phyloP scores from a whole-genome alignment of 2,113 vertebrate species.

The Actinemys pallida region DNA sequence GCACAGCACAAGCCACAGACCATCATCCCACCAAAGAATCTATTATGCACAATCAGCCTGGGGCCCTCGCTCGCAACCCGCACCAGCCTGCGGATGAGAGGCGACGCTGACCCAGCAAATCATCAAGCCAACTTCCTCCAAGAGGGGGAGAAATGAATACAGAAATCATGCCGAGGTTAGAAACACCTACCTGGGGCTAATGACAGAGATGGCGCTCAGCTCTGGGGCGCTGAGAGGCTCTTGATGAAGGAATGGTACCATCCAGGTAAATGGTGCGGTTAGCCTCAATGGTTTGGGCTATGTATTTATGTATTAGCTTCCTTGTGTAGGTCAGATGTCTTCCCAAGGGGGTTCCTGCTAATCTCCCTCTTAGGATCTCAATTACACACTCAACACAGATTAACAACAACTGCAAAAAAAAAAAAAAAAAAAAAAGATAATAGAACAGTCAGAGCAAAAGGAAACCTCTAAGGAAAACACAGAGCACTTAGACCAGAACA shows the following conservation, averaged over 20 bases:
- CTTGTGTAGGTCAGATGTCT: slow-evolving; percentile 52
- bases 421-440: background rate
- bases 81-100: background rate
- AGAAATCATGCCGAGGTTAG: slow-evolving; percentile 18
- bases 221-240: background rate
- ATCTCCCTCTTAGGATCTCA: slow-evolving; percentile 64
- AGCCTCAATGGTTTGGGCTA: slow-evolving; percentile 53
- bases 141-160: slow-evolving; percentile 36
- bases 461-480: slow-evolving; percentile 49
- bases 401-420: slow-evolving; percentile 41
- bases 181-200: slow-evolving; percentile 8
- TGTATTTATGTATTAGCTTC: slow-evolving; percentile 44
- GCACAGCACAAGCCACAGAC: background rate
- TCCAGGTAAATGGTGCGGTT: slow-evolving; percentile 36
- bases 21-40: background rate
- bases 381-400: slow-evolving; percentile 64
- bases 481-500: slow-evolving; percentile 60
- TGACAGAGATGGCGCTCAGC: slow-evolving; percentile 16
- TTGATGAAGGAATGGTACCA: slow-evolving; percentile 40
- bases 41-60: background rate
- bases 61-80: background rate
- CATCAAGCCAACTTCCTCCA: background rate
- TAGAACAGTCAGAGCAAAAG: slow-evolving; percentile 57
- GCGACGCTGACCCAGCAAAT: background rate
- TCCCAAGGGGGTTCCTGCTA: slow-evolving; percentile 55